Evolutionary conservation across 2,888 invertebrate species (phyloP).

Genomic region (Athalia circularis): DNA sequence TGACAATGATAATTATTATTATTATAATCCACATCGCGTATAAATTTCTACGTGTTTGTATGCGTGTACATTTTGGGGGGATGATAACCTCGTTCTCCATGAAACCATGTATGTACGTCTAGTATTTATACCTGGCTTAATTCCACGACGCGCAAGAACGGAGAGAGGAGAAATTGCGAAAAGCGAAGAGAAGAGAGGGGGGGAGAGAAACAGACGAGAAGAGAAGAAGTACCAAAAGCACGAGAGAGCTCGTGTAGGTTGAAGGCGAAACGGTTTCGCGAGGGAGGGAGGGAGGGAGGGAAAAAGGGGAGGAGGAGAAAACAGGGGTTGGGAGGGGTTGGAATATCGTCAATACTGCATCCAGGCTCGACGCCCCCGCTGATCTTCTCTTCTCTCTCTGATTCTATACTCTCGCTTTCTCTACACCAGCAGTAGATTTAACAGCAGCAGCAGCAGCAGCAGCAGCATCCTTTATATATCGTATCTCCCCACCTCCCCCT

Average conservation of each 20-base stretch:
- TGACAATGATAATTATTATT: too few relatives aligned
- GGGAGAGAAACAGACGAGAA: conserved; percentile 2
- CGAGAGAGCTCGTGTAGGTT: background rate
- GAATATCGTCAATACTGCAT: conserved; percentile 67
- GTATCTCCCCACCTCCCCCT: background rate
- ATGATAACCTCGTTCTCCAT: background rate
- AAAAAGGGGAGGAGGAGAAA: background rate
- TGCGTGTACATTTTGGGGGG: background rate
- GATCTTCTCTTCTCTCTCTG: conserved; percentile 48
- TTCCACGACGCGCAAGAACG: conserved; percentile 19
- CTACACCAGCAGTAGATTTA: background rate
- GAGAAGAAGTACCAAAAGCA: conserved; percentile 33
- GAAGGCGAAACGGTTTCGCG: conserved; percentile 46
- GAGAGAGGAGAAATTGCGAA: conserved; percentile 21
- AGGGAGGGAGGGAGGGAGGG: background rate
- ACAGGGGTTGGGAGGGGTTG: conserved; percentile 45
- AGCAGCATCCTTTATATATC: background rate
- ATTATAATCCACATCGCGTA: too few relatives aligned
- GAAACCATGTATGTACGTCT: background rate
- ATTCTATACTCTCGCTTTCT: conserved; percentile 9
- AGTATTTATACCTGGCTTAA: too few relatives aligned
- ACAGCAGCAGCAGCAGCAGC: background rate
- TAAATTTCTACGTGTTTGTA: too few relatives aligned
- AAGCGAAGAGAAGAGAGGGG: background rate
- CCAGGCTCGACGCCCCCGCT: conserved; percentile 51